Evolutionary conservation across 2,888 invertebrate genomes (phyloP).

Genomic region (Sphaerolaimus hirsutus): DNA sequence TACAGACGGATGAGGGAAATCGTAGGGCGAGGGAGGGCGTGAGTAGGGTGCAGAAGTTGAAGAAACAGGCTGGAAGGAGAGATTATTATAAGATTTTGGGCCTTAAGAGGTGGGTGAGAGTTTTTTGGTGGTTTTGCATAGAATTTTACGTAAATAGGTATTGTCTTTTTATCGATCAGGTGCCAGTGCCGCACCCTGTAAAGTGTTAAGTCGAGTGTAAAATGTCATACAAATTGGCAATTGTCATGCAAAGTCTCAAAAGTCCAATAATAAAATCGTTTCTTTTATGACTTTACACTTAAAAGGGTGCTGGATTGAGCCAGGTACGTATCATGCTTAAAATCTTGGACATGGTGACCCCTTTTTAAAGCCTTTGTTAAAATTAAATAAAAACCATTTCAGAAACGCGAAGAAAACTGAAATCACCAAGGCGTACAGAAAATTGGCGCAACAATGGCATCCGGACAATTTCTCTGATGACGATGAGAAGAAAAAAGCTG

Average conservation of each 20-base stretch:
- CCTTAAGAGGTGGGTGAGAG: slow-evolving; percentile 46
- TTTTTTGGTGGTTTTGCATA: not conserved
- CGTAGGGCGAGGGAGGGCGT: slow-evolving; percentile 67
- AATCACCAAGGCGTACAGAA: slow-evolving; percentile 79
- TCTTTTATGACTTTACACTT: too few relatives aligned
- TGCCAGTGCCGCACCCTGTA: too few relatives aligned
- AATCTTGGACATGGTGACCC: too few relatives aligned
- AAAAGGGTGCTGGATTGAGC: too few relatives aligned
- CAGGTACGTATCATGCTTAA: too few relatives aligned
- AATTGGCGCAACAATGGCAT: slow-evolving; percentile 93
- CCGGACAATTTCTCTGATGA: slow-evolving; percentile 70
- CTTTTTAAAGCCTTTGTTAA: too few relatives aligned
- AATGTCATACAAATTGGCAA: too few relatives aligned
- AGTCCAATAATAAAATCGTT: too few relatives aligned
- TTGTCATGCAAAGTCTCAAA: too few relatives aligned
- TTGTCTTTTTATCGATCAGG: slow-evolving; percentile 2
- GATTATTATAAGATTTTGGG: slow-evolving; percentile 93
- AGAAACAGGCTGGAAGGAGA: slow-evolving; percentile 67
- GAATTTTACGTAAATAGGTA: not conserved
- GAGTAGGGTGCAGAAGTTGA: slow-evolving; percentile 59
- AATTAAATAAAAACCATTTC: too few relatives aligned
- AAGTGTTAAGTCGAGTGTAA: too few relatives aligned
- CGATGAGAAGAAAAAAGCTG: slow-evolving; percentile 64
- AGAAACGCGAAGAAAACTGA: slow-evolving; percentile 65
- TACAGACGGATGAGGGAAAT: slow-evolving; percentile 51